Conservation (phyloP, 1,140 invertebrate genomes). For the Aphaenogaster rudis region DNA sequence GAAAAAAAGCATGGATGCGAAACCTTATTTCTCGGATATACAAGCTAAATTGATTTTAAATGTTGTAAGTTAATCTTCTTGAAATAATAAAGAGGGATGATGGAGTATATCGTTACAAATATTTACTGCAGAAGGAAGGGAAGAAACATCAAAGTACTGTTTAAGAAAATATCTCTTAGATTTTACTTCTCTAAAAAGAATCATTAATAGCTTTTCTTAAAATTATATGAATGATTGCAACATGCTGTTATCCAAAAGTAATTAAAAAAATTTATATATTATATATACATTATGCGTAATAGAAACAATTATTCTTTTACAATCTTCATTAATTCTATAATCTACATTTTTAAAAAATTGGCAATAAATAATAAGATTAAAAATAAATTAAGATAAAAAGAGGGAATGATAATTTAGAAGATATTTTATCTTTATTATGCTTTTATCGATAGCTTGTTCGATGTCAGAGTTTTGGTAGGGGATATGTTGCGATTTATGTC, state of each 20-base stretch:
- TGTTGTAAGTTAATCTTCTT: constrained; percentile 39
- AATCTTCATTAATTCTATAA: not conserved
- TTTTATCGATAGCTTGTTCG: constrained; percentile 29
- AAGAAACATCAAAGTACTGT: constrained; percentile 26
- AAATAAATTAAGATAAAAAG: not conserved
- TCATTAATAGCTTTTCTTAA: not conserved
- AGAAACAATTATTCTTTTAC: not conserved
- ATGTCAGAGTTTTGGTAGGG: not conserved
- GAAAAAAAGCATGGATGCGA: constrained; percentile 17
- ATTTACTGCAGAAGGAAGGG: not conserved
- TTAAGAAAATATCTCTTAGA: not conserved
- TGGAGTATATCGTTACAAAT: constrained; percentile 26
- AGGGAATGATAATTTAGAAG: not conserved
- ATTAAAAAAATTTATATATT: constrained; percentile 4
- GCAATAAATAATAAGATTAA: not conserved
- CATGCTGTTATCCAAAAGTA: not conserved
- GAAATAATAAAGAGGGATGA: constrained; percentile 31
- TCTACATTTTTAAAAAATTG: not conserved
- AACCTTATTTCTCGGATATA: constrained; percentile 28
- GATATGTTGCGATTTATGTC: constrained; percentile 71
- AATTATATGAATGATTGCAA: not conserved
- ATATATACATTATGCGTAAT: not conserved
- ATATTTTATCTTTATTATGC: not conserved
- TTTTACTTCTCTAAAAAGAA: not conserved
- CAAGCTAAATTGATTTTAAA: constrained; percentile 39